A percentile compares a stretch with the other conserved stretches of the same genome.
These are phyloP conservation scores for Cheilosia vernalis DNA, from an alignment of 2,888 invertebrate species.

Conservation along the genomic window DNA sequence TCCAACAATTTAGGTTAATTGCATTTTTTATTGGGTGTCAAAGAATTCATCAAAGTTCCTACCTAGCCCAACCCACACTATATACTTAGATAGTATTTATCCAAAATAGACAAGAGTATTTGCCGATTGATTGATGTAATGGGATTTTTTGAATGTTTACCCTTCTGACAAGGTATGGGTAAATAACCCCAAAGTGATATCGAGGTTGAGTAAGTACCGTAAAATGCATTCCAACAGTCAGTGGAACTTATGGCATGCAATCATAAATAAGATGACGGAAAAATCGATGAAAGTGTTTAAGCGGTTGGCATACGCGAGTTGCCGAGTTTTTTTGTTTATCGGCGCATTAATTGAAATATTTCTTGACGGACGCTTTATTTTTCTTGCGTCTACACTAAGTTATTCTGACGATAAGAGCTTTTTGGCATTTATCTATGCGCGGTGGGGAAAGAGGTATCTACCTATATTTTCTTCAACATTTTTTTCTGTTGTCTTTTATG, in stretches of 20 bases:
- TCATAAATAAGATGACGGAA: constrained; percentile 47
- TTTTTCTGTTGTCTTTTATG: background rate
- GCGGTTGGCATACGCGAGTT: constrained; percentile 42
- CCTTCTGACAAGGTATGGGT: background rate
- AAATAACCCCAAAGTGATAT: constrained; percentile 1
- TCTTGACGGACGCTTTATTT: constrained; percentile 24
- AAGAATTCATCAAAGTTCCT: constrained; percentile 59
- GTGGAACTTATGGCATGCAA: constrained; percentile 27
- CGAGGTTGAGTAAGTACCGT: constrained; percentile 26
- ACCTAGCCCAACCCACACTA: background rate
- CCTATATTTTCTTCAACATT: background rate
- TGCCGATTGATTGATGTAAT: constrained; percentile 1
- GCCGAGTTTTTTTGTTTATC: constrained; percentile 26
- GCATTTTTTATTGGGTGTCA: constrained; percentile 69
- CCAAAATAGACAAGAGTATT: background rate
- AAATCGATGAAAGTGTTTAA: constrained; percentile 52
- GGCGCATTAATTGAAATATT: constrained; percentile 50
- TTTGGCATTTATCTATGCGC: background rate
- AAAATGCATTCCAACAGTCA: constrained; percentile 17
- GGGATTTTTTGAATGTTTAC: constrained; percentile 22
- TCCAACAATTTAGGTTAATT: constrained; percentile 66
- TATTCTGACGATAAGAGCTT: background rate
- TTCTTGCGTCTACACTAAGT: background rate
- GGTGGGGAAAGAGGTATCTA: background rate
- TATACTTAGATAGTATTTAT: constrained; percentile 27